phyloP scores from a whole-genome alignment of 2,888 invertebrate species.

The Eristalis arbustorum region DNA sequence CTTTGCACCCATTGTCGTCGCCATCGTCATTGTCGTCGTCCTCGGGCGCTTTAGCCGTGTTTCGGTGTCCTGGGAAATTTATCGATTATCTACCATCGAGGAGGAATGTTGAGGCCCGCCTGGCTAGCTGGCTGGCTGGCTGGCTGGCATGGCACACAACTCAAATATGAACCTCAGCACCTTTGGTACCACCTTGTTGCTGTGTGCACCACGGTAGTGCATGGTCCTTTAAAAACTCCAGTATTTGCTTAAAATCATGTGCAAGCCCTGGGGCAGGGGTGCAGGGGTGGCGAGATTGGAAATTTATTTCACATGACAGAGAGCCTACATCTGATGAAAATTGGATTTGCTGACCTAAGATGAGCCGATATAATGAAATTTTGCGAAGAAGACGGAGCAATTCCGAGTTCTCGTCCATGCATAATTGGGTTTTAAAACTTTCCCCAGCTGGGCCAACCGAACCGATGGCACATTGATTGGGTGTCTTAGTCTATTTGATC shows the following conservation, averaged over 20 bases:
- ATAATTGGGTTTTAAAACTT: conserved; percentile 30
- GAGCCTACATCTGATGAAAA: conserved; percentile 43
- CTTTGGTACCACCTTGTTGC: conserved; percentile 46
- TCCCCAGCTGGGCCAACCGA: neutral
- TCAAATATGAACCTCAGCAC: conserved; percentile 22
- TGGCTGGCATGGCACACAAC: conserved; percentile 30
- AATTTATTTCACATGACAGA: conserved; percentile 27
- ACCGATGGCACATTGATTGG: neutral
- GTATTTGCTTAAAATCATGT: conserved; percentile 32
- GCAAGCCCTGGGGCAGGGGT: conserved; percentile 19
- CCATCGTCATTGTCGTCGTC: neutral
- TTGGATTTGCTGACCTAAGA: conserved; percentile 33
- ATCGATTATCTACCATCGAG: conserved; percentile 52
- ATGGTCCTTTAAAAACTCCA: conserved; percentile 42
- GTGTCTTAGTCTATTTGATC: neutral
- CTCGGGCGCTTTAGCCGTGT: neutral
- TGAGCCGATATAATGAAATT: conserved; percentile 53
- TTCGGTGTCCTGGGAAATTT: conserved; percentile 26
- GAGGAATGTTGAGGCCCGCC: neutral
- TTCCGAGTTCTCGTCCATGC: neutral
- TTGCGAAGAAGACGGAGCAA: neutral
- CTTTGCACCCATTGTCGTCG: neutral
- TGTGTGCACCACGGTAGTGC: neutral
- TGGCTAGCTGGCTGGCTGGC: conserved; percentile 1
- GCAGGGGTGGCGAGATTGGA: neutral